Evolutionary conservation across 2,888 invertebrate genomes (phyloP).

Genomic region (Tetropium fuscum): DNA sequence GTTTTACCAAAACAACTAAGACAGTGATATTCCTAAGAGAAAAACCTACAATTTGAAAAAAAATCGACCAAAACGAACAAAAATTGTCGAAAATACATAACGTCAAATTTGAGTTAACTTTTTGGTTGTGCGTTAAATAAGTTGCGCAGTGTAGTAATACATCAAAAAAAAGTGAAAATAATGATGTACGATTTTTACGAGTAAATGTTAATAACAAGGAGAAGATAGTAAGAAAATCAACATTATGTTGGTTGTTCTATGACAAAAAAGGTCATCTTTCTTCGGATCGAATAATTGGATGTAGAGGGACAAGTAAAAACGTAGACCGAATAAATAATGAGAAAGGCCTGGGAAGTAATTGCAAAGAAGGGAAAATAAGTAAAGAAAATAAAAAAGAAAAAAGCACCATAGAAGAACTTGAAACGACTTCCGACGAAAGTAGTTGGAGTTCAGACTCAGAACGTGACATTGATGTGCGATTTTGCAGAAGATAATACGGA

Average conservation of each 20-base stretch:
- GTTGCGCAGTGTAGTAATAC: no score
- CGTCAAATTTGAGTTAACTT: no score
- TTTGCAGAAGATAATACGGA: constrained; percentile 3
- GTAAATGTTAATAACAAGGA: constrained; percentile 3
- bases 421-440: neutral
- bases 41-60: no score
- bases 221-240: constrained; percentile 3
- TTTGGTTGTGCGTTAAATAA: no score
- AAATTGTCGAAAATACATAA: no score
- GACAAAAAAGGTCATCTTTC: constrained; percentile 2
- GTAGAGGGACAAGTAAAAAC: constrained; percentile 1
- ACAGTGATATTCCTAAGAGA: no score
- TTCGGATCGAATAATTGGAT: constrained; percentile 1
- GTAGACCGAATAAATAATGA: neutral
- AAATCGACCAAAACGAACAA: no score
- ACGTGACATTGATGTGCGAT: constrained; percentile 2
- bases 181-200: constrained; percentile 1
- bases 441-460: constrained; percentile 1
- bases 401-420: constrained; percentile 3
- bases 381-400: no score
- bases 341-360: neutral
- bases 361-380: no score
- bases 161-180: constrained; percentile 3
- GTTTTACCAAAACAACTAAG: no score
- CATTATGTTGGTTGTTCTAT: neutral